These are phyloP conservation scores for Oxycera nigricornis DNA, from an alignment of 2,888 invertebrate species.

Conservation along the genomic window DNA sequence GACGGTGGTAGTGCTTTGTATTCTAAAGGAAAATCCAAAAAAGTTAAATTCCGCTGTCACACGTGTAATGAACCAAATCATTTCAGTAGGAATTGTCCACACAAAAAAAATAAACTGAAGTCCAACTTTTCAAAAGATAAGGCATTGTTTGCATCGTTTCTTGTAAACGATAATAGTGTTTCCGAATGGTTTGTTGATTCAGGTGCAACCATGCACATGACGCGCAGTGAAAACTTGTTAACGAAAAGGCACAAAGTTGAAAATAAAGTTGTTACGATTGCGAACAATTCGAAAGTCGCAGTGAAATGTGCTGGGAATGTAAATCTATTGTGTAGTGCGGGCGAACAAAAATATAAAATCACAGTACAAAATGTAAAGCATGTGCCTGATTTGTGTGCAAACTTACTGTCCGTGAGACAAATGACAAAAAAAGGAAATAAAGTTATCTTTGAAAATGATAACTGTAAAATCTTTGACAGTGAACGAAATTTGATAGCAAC, in stretches of 20 bases:
- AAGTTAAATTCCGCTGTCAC: constrained; percentile 27
- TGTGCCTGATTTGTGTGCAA: constrained; percentile 42
- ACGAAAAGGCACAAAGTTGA: background rate
- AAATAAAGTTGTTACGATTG: background rate
- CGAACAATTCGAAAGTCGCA: background rate
- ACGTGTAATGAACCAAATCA: constrained; percentile 41
- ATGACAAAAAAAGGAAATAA: constrained; percentile 46
- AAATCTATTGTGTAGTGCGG: background rate
- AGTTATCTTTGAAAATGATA: constrained; percentile 47
- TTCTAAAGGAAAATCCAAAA: constrained; percentile 27
- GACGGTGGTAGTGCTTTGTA: too few species aligned
- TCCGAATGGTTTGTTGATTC: background rate
- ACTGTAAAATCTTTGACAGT: too few species aligned
- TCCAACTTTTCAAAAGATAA: background rate
- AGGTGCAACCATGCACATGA: background rate
- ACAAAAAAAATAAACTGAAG: too few species aligned
- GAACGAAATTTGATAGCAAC: too few species aligned
- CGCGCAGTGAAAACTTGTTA: too few species aligned
- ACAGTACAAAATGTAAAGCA: constrained; percentile 41
- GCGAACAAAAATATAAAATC: constrained; percentile 15
- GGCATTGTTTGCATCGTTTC: background rate
- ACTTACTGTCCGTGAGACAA: constrained; percentile 45
- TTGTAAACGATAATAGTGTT: background rate
- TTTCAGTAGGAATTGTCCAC: too few species aligned
- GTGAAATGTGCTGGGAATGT: background rate